These are phyloP conservation scores for Phalangium opilio DNA, from an alignment of 2,888 invertebrate genomes.

Conservation along the genomic window DNA sequence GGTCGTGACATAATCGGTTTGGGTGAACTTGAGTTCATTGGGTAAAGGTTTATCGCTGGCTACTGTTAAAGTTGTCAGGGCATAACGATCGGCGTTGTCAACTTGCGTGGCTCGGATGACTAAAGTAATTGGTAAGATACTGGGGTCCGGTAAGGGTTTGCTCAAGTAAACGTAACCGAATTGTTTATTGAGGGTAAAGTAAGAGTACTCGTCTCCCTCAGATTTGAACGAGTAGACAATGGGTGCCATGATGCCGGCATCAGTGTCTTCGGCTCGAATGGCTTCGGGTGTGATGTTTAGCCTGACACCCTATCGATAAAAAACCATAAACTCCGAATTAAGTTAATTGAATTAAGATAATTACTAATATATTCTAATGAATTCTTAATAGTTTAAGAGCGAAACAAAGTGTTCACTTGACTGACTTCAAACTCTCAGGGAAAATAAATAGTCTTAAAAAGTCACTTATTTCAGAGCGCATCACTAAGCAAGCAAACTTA, in stretches of 20 bases:
- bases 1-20: slow-evolving; percentile 50
- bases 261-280: slow-evolving; percentile 51
- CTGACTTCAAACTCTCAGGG: no score
- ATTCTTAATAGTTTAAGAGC: no score
- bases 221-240: slow-evolving; percentile 50
- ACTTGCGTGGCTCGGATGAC: slow-evolving; percentile 27
- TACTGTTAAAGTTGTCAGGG: slow-evolving; percentile 63
- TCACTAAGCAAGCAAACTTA: no score
- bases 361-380: no score
- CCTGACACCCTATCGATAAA: slow-evolving; percentile 42
- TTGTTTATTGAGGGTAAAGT: slow-evolving; percentile 47
- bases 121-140: slow-evolving; percentile 18
- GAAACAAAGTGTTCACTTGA: no score
- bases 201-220: slow-evolving; percentile 44
- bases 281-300: slow-evolving; percentile 37
- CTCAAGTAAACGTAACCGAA: slow-evolving; percentile 46
- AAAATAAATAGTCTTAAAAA: no score
- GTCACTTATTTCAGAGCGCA: no score
- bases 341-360: neutral
- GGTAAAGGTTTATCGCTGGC: slow-evolving; percentile 39
- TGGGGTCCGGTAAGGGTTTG: slow-evolving; percentile 36
- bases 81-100: slow-evolving; percentile 75
- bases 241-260: slow-evolving; percentile 56
- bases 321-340: neutral
- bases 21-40: slow-evolving; percentile 46